Evolutionary conservation across 2,113 vertebrate species (phyloP).

Genomic region (Helogale parvula): DNA sequence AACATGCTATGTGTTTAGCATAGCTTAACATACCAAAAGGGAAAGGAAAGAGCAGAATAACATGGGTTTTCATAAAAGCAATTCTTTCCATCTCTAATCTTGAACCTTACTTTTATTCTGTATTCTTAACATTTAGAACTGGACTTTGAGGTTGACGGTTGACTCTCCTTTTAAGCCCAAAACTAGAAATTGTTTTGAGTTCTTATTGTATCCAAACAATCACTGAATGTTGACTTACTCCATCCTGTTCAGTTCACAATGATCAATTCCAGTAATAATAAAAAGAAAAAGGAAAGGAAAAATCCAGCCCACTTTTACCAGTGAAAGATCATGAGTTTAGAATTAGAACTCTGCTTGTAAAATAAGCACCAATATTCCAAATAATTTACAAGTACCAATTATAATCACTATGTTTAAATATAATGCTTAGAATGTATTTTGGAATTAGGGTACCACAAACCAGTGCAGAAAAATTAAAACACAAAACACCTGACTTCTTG

Average conservation of each 20-base stretch:
- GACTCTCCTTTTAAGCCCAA: neutral
- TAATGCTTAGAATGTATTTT: neutral
- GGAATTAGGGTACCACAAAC: neutral
- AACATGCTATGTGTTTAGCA: neutral
- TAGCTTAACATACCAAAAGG: neutral
- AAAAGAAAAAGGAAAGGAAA: neutral
- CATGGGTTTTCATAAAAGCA: neutral
- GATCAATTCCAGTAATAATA: neutral
- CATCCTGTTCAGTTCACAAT: neutral
- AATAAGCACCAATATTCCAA: slow-evolving; percentile 44
- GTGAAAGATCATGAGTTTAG: neutral
- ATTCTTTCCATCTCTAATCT: neutral
- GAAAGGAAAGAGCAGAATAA: neutral
- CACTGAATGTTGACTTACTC: neutral
- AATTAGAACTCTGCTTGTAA: slow-evolving; percentile 10
- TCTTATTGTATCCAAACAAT: neutral
- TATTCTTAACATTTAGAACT: neutral
- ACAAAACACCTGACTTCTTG: neutral
- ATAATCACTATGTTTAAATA: slow-evolving; percentile 26
- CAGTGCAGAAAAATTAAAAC: neutral
- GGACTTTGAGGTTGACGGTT: neutral
- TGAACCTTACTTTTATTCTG: neutral
- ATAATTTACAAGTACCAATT: neutral
- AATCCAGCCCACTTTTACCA: neutral
- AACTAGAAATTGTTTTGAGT: neutral